phyloP scores from a whole-genome alignment of 2,888 invertebrate genomes.

The Stictocephala bisonia region DNA sequence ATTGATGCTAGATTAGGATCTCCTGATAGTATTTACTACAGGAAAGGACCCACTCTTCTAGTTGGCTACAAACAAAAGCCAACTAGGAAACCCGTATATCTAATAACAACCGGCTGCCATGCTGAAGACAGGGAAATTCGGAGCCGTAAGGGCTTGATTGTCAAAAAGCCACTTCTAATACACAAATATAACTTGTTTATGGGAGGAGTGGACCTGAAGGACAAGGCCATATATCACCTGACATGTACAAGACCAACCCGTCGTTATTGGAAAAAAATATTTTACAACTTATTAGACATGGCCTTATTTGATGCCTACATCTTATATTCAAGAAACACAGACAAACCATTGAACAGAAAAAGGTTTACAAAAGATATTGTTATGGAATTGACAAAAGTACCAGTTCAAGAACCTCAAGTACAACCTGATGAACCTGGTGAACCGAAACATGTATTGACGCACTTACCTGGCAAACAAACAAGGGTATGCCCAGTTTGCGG shows the following conservation, averaged over 20 bases:
- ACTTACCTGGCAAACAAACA: not conserved
- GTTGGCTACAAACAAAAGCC: too few relatives aligned
- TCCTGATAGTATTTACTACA: too few relatives aligned
- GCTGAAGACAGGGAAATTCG: not conserved
- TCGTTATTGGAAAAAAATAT: too few relatives aligned
- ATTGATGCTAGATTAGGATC: too few relatives aligned
- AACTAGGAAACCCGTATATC: too few relatives aligned
- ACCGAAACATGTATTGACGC: not conserved
- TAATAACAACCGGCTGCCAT: too few relatives aligned
- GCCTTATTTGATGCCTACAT: not conserved
- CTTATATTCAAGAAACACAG: not conserved
- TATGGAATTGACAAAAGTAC: not conserved
- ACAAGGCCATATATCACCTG: not conserved
- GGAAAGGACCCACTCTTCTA: too few relatives aligned
- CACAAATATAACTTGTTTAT: too few relatives aligned
- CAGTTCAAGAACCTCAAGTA: too few relatives aligned
- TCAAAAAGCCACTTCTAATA: not conserved
- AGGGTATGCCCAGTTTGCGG: not conserved
- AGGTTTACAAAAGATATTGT: too few relatives aligned
- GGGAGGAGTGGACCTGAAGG: constrained; percentile 1
- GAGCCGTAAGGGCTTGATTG: not conserved
- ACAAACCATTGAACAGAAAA: too few relatives aligned
- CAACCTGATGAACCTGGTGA: too few relatives aligned
- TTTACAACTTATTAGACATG: constrained; percentile 5
- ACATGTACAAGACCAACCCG: not conserved